A percentile compares a stretch with the other conserved stretches of the same genome.
Evolutionary conservation across 1,140 invertebrate genomes (phyloP).

Genomic region (Drosophila malerkotliana): DNA sequence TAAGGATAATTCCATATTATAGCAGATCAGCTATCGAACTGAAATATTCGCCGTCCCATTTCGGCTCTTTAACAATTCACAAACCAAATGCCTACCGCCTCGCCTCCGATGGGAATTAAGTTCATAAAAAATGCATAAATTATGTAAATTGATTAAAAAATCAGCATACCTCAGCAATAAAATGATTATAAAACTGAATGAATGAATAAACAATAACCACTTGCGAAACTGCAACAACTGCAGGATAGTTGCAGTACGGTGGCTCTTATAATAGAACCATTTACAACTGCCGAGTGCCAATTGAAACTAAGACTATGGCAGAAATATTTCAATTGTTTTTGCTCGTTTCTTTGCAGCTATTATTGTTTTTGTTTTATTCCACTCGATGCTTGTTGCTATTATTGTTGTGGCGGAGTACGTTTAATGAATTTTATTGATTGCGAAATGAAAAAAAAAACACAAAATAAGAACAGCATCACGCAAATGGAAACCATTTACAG

Average conservation of each 20-base stretch:
- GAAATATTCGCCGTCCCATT: conserved; percentile 7
- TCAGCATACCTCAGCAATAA: conserved; percentile 48
- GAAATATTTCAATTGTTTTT: conserved; percentile 23
- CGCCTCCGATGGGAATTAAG: conserved; percentile 8
- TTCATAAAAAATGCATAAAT: conserved; percentile 43
- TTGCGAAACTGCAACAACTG: conserved; percentile 35
- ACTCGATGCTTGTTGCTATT: conserved; percentile 15
- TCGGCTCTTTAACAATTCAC: conserved; percentile 38
- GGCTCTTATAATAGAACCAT: conserved; percentile 49
- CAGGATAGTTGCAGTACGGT: conserved; percentile 1
- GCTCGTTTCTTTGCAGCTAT: conserved; percentile 1
- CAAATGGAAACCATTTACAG: conserved; percentile 79
- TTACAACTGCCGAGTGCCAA: conserved; percentile 55
- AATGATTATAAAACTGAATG: conserved; percentile 37
- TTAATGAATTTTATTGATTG: conserved; percentile 71
- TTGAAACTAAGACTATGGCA: conserved; percentile 57
- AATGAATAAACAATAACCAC: conserved; percentile 50
- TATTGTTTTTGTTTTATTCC: conserved; percentile 13
- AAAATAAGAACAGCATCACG: conserved; percentile 55
- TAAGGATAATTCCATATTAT: conserved; percentile 37
- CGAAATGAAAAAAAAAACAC: conserved; percentile 31
- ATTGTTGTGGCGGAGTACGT: conserved; percentile 20
- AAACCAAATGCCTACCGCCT: conserved; percentile 13
- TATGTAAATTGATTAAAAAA: conserved; percentile 50
- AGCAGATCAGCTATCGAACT: conserved; percentile 41